A percentile compares a stretch with the other conserved stretches of the same genome.
These are phyloP conservation scores for Ptychobarbus kaznakovi DNA, from an alignment of 2,797 vertebrate species.

Conservation along the genomic window DNA sequence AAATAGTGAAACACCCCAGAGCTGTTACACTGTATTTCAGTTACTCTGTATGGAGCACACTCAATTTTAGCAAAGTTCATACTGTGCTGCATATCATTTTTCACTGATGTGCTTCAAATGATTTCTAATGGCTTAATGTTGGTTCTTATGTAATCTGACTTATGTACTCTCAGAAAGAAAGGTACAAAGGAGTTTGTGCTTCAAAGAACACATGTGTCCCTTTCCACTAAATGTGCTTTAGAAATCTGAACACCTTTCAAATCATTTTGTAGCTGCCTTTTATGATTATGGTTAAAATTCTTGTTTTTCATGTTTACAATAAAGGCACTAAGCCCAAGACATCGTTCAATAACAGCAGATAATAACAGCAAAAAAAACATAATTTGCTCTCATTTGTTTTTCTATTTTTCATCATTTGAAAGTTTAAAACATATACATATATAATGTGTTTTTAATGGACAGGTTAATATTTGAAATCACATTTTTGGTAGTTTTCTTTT, in stretches of 20 bases:
- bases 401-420: no score
- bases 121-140: not conserved
- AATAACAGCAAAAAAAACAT: not conserved
- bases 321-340: not conserved
- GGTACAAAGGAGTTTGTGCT: not conserved
- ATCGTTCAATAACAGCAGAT: not conserved
- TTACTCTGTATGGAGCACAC: not conserved
- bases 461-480: not conserved
- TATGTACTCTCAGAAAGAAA: not conserved
- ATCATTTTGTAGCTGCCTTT: not conserved
- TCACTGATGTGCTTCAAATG: not conserved
- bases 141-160: constrained; percentile 7
- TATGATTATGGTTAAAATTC: not conserved
- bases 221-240: not conserved
- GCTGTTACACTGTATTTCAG: no score
- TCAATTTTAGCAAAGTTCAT: not conserved
- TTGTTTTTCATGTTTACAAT: not conserved
- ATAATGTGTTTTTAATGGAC: not conserved
- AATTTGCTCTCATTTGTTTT: not conserved
- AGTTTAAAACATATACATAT: not conserved
- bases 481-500: not conserved
- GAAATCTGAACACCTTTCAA: not conserved
- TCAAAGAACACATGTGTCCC: not conserved
- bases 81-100: no score
- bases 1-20: no score